Percentiles rank a stretch among this genome's conserved stretches.
Conservation (phyloP, 2,113 vertebrate genomes). For the Laticauda laticaudata region DNA sequence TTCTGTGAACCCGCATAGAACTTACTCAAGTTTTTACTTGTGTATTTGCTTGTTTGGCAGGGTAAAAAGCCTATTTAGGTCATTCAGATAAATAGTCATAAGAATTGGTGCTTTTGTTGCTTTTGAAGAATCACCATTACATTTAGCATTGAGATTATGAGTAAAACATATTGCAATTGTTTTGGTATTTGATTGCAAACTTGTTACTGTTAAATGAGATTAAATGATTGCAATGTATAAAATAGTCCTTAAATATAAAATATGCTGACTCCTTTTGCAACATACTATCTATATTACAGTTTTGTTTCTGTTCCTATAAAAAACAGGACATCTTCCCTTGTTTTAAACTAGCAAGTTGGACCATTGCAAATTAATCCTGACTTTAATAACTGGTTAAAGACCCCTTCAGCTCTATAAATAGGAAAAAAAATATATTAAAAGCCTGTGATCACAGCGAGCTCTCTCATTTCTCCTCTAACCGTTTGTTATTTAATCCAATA, state of each 20-base stretch:
- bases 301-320: conserved; percentile 64
- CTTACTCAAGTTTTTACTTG: conserved; percentile 11
- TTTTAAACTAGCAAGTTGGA: conserved; percentile 86
- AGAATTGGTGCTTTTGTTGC: conserved; percentile 29
- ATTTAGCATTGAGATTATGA: conserved; percentile 63
- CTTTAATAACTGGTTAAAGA: conserved; percentile 98
- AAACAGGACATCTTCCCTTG: conserved; percentile 79
- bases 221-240: conserved; percentile 62
- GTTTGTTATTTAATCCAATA: conserved; percentile 99
- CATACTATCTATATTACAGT: conserved; percentile 55
- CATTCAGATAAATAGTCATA: conserved; percentile 38
- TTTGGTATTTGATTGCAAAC: conserved; percentile 44
- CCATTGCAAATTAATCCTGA: conserved; percentile 98
- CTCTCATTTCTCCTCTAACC: conserved; percentile 92
- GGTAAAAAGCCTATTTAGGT: conserved; percentile 30
- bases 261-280: conserved; percentile 30
- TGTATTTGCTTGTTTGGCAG: background rate
- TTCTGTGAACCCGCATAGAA: conserved; percentile 1
- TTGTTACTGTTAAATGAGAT: conserved; percentile 57
- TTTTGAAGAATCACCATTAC: background rate
- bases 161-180: conserved; percentile 51
- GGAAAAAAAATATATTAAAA: conserved; percentile 79
- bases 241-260: conserved; percentile 57
- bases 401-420: conserved; percentile 85
- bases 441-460: conserved; percentile 89